phyloP scores from a whole-genome alignment of 2,888 invertebrate species.

The Orthosia gracilis region DNA sequence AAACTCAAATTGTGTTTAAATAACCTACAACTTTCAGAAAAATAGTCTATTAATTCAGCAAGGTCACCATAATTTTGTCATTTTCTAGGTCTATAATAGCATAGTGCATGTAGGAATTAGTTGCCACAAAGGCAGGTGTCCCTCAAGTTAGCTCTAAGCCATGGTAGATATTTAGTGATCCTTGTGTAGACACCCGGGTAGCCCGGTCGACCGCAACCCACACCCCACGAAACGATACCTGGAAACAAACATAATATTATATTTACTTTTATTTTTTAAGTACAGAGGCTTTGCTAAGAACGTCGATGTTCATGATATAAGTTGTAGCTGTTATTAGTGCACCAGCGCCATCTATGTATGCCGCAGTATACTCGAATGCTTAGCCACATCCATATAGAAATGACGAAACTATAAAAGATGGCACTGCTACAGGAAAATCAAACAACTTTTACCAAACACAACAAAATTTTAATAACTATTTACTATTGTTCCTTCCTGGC shows the following conservation, averaged over 20 bases:
- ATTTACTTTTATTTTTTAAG: not conserved
- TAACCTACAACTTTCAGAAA: not conserved
- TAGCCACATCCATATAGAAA: too few relatives aligned
- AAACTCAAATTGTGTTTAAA: not conserved
- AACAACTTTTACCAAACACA: too few relatives aligned
- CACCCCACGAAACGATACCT: constrained; percentile 97
- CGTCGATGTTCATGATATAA: not conserved
- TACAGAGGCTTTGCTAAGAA: too few relatives aligned
- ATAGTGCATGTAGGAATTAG: constrained; percentile 61
- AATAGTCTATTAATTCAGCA: not conserved
- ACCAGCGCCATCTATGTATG: constrained; percentile 46
- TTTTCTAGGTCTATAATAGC: constrained; percentile 7
- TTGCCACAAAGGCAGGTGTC: constrained; percentile 94
- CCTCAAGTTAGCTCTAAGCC: constrained; percentile 94
- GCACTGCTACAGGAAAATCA: constrained; percentile 1
- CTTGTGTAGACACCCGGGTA: constrained; percentile 95
- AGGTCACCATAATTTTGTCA: not conserved
- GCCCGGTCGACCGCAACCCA: constrained; percentile 94
- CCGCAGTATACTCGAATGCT: not conserved
- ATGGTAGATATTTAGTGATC: constrained; percentile 93
- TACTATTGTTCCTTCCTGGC: not conserved
- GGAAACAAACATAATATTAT: constrained; percentile 67
- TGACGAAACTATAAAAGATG: constrained; percentile 37
- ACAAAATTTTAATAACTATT: not conserved
- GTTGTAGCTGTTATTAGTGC: not conserved